Base-by-base conservation (phyloP, 2,113 vertebrate genomes). In the Notechis scutatus region DNA sequence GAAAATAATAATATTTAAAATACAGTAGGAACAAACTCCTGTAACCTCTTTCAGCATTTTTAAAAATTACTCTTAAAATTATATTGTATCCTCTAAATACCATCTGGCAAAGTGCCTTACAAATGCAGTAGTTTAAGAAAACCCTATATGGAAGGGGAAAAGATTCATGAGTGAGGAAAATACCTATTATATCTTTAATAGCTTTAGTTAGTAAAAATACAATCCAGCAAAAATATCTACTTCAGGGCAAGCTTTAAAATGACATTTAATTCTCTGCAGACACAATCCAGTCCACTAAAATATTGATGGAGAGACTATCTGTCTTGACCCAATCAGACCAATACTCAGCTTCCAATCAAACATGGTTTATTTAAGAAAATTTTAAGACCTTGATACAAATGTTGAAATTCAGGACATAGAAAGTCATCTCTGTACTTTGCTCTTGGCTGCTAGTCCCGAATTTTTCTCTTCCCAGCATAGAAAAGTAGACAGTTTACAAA, bases 401-500 rank as follows among this genome's bases (percentile, higher is more conserved):
- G 3, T 24, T 85, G 39, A 59, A 4, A 45, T 47, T 59, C 64
- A 89, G 52, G 64, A 42, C 42, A 26, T 61, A 52, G 34, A 47
- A 90, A 23, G 74, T 57, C 90, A 56, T 47, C 45, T 85, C 29
- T 89, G n/a, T 55, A 56, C 20, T 54, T 42, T 89, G 39, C 64
- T 92, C 81, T 92, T 93, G 39, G 26, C 87, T 47, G 24, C 24
- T 20, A 34, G 0, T 4, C 0, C 56, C 59, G 21, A 2, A 15
- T 42, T 81, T 42, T 81, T 12, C 29, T 23, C 42, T 26, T 45
- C 24, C 64, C 20, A 42, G 34, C 50, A 23, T 8, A 29, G 87
- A 14, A 12, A 59, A 0, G 42, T 0, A 24, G 90, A 34, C 54
- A 81, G 1, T 59, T 95, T 93, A 94, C 91, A 95, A 94, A 95